Evolutionary conservation across 2,888 invertebrate species (phyloP).

Genomic region (Papilio elwesi): DNA sequence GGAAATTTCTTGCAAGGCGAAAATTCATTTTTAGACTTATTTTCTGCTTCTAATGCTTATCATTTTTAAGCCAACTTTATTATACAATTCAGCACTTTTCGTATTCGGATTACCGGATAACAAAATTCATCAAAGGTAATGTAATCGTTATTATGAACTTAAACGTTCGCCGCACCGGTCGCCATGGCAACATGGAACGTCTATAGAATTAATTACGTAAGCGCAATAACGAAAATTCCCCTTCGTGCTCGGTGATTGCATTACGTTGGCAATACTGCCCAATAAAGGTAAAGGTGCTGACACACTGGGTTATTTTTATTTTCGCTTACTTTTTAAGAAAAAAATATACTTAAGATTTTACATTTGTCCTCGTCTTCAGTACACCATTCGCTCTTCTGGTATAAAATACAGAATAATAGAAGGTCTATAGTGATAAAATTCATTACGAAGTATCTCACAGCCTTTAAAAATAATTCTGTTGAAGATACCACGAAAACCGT

Average conservation of each 20-base stretch:
- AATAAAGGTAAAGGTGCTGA: constrained; percentile 35
- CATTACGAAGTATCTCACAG: too few relatives aligned
- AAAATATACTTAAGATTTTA: not conserved
- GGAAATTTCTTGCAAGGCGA: too few relatives aligned
- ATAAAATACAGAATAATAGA: too few relatives aligned
- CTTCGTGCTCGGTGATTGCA: constrained; percentile 40
- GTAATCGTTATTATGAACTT: constrained; percentile 19
- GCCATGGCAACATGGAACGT: constrained; percentile 29
- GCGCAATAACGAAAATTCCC: constrained; percentile 37
- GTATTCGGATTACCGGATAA: not conserved
- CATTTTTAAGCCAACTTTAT: not conserved
- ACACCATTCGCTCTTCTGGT: too few relatives aligned
- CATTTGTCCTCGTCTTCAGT: not conserved
- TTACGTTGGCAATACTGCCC: constrained; percentile 41
- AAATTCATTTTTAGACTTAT: not conserved
- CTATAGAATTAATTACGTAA: constrained; percentile 37
- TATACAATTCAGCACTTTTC: not conserved
- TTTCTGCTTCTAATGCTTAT: not conserved
- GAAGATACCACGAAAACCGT: too few relatives aligned
- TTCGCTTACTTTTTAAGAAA: not conserved
- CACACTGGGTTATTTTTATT: not conserved
- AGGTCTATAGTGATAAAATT: too few relatives aligned
- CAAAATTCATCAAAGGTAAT: not conserved
- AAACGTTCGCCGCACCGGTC: constrained; percentile 6
- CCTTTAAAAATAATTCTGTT: too few relatives aligned